Conservation (phyloP, 2,113 vertebrate species). For the Pterocles gutturalis region DNA sequence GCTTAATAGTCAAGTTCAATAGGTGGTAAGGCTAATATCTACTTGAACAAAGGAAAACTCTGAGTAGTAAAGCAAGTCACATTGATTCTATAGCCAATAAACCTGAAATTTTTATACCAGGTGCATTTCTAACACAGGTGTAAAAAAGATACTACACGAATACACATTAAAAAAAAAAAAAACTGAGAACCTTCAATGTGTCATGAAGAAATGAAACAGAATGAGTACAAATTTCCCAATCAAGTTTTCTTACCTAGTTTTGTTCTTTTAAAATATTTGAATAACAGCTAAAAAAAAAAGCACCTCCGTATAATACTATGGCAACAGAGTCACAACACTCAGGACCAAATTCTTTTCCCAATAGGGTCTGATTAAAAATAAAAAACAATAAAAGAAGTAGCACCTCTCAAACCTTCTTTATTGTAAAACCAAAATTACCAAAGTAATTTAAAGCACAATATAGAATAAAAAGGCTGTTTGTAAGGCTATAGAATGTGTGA, state of each 20-base stretch:
- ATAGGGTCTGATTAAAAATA: background rate
- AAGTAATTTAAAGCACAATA: background rate
- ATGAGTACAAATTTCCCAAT: background rate
- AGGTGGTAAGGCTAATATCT: accelerated
- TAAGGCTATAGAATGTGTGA: background rate
- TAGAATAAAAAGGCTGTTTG: background rate
- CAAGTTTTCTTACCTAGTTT: background rate
- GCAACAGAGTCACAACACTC: background rate
- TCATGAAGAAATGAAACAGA: background rate
- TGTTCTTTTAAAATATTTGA: background rate
- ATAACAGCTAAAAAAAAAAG: background rate
- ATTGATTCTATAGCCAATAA: background rate
- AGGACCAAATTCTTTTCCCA: background rate
- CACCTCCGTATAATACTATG: background rate
- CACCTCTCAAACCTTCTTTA: background rate
- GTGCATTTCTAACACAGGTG: background rate
- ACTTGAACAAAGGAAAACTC: background rate
- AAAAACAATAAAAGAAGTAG: background rate
- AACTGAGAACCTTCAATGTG: background rate
- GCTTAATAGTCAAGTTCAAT: background rate
- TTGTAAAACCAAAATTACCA: background rate
- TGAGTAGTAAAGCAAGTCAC: background rate
- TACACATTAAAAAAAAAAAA: background rate
- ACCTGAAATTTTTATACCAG: background rate
- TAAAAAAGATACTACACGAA: background rate